phyloP scores from a whole-genome alignment of 2,888 invertebrate species.

The Agapetus fuscipes region DNA sequence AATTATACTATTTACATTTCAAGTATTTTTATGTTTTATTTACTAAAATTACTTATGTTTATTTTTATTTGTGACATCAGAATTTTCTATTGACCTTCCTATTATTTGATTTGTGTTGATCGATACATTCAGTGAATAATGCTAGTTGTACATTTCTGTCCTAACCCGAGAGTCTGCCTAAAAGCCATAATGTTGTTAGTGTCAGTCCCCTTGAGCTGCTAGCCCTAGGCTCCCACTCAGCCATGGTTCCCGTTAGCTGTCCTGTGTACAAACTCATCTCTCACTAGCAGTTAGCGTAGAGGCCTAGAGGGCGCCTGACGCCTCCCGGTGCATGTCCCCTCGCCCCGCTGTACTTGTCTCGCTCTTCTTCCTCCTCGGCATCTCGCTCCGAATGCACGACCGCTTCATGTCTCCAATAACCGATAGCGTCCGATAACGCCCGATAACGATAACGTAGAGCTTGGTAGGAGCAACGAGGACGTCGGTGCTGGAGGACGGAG shows the following conservation, averaged over 20 bases:
- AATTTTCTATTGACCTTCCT: no score
- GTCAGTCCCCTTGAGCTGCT: not conserved
- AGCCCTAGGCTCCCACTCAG: not conserved
- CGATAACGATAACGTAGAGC: not conserved
- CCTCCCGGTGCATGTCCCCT: slow-evolving; percentile 10
- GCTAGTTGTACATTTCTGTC: no score
- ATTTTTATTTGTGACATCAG: no score
- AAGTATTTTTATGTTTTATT: no score
- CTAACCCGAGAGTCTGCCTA: no score
- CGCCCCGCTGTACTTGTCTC: slow-evolving; percentile 3
- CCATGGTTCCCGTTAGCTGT: no score
- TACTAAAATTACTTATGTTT: no score
- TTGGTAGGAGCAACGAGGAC: not conserved
- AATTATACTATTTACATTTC: no score
- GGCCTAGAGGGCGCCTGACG: slow-evolving; percentile 3
- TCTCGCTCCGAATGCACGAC: slow-evolving; percentile 3
- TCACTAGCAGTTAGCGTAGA: not conserved
- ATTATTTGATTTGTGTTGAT: no score
- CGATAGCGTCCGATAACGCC: slow-evolving; percentile 1
- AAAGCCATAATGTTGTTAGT: no score
- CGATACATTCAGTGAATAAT: no score
- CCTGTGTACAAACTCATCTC: no score
- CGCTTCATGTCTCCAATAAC: slow-evolving; percentile 6
- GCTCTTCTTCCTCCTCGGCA: slow-evolving; percentile 6
- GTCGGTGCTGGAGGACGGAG: not conserved